Base-by-base conservation (phyloP, 2,797 vertebrate genomes). In the Halcyon leucocephala region DNA sequence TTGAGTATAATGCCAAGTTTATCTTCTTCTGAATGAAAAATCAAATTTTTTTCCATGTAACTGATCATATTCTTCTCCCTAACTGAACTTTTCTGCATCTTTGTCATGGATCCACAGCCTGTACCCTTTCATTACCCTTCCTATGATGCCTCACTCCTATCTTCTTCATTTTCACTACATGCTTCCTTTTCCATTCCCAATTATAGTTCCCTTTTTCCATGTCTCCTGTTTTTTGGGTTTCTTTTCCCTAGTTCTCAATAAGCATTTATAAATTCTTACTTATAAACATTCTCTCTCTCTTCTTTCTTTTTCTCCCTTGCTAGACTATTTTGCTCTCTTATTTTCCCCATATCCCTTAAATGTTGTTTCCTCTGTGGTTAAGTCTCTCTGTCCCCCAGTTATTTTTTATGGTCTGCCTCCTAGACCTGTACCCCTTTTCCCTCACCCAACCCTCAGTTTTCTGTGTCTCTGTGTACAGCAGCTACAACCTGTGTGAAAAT, bases 31-130 rank as follows among this genome's bases (percentile, higher is more conserved):
- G 28, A 91, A 66, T 51, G 26, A 76, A 78, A 92, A 73, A 48
- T 17, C 1, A 17, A 4, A 1, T 2, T 19, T 13, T 55, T 55
- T n/a, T 14, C 31, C 4, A 41, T 29, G 7, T 39, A 60, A 41
- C 7, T 28, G 15, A 35, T 39, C 37, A 51, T 52, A 69, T 52
- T 76, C 5, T 70, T 86, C 17, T 73, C 19, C 29, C 29, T 42
- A 35, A n/a, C 4, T 55, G 82, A 87, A 41, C 7, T 70, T 49
- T 74, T 86, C 65, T 92, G 41, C 10, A 15, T 42, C n/a, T 89
- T 82, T 66, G 20, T 7, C 51, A 66, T 4, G 64, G n/a, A 57
- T 42, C 39, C 48, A 14, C 5, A 91, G 15, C 7, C 29, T 66
- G 2, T 62, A 19, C 16, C 72, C 14, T 69, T 72, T 46, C 33